Evolutionary conservation across 2,797 vertebrate genomes (phyloP).

Genomic region (Xenops minutus): DNA sequence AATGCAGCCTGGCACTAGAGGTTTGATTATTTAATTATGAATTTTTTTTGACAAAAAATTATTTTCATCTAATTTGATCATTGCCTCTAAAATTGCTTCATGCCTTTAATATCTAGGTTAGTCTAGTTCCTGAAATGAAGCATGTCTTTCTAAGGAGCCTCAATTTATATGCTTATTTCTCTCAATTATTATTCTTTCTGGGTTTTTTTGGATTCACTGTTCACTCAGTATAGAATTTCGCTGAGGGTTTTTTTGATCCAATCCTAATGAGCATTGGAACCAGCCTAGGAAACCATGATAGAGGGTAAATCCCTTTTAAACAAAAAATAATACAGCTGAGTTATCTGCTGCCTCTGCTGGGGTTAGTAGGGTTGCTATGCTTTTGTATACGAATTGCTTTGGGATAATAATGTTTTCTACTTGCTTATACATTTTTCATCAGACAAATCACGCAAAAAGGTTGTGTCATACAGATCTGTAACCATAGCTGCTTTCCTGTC

Average conservation of each 20-base stretch:
- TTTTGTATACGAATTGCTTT: constrained; percentile 5
- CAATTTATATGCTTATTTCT: constrained; percentile 1
- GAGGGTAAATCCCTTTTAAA: constrained; percentile 46
- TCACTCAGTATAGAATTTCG: background rate
- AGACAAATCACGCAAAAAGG: constrained; percentile 15
- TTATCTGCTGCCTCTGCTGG: background rate
- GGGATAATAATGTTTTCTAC: constrained; percentile 44
- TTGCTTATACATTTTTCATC: constrained; percentile 61
- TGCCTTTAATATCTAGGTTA: background rate
- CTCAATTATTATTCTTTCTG: background rate
- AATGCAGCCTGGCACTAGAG: background rate
- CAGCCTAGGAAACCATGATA: background rate
- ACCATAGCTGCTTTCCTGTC: background rate
- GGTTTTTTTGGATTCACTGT: background rate
- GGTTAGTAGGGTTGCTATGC: background rate
- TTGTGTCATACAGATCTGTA: constrained; percentile 25
- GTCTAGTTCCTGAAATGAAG: background rate
- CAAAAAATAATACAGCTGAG: background rate
- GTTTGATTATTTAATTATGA: background rate
- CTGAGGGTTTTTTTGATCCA: background rate
- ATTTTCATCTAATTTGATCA: background rate
- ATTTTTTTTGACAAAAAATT: background rate
- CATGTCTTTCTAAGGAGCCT: background rate
- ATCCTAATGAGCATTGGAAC: background rate
- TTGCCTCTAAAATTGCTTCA: background rate